These are phyloP conservation scores for Pseudococcus jackbeardsleyi DNA, from an alignment of 2,888 invertebrate genomes.

Conservation along the genomic window DNA sequence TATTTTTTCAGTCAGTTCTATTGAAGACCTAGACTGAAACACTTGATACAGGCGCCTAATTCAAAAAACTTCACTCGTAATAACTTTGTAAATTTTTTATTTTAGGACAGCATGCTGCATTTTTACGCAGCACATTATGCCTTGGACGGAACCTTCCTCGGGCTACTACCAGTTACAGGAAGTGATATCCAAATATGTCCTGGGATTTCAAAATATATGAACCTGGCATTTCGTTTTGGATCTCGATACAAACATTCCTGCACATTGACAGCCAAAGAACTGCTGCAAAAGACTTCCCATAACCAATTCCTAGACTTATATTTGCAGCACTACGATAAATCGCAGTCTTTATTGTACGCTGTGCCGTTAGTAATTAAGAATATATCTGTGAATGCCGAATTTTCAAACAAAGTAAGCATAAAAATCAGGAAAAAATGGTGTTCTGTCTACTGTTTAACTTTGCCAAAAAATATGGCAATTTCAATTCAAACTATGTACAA, in stretches of 20 bases:
- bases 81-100: neutral
- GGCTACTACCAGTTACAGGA: constrained; percentile 69
- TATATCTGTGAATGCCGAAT: constrained; percentile 70
- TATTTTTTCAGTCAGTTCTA: too few species aligned
- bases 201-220: constrained; percentile 67
- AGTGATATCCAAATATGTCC: constrained; percentile 69
- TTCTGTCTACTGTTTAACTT: too few species aligned
- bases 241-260: constrained; percentile 70
- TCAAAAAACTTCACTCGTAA: neutral
- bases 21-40: too few species aligned
- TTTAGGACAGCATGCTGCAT: constrained; percentile 70
- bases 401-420: constrained; percentile 69
- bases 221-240: constrained; percentile 70
- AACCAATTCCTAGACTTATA: constrained; percentile 74
- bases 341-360: constrained; percentile 72
- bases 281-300: constrained; percentile 69
- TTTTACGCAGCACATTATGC: constrained; percentile 71
- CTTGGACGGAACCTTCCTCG: constrained; percentile 70
- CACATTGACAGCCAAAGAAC: constrained; percentile 69
- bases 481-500: too few species aligned
- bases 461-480: too few species aligned
- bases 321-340: constrained; percentile 71
- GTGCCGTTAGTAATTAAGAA: constrained; percentile 75
- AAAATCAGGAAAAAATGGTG: too few species aligned
- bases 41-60: too few species aligned